Conservation (phyloP, 2,888 invertebrate genomes). For the Apamea sordens region DNA sequence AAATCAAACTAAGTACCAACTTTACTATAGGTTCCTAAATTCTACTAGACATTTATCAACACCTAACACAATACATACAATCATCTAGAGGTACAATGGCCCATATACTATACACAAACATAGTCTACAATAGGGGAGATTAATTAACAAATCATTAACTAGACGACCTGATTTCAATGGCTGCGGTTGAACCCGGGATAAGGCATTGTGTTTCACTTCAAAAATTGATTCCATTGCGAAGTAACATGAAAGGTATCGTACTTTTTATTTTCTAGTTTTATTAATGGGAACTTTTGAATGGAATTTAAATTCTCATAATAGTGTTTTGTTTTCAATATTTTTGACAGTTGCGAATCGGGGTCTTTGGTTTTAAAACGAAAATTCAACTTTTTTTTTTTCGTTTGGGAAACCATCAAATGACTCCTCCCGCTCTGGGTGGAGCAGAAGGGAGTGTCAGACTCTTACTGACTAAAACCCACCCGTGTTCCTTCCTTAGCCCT, state of each 20-base stretch:
- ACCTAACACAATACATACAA: not conserved
- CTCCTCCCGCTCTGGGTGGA: no score
- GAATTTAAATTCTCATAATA: not conserved
- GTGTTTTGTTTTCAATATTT: not conserved
- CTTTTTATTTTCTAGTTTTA: not conserved
- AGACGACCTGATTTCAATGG: slow-evolving; percentile 37
- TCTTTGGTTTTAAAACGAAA: not conserved
- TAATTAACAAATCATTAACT: slow-evolving; percentile 63
- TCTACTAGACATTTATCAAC: not conserved
- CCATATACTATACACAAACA: slow-evolving; percentile 16
- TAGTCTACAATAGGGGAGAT: slow-evolving; percentile 56
- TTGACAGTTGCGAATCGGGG: not conserved
- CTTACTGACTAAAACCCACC: no score
- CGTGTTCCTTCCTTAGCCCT: no score
- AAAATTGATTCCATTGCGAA: slow-evolving; percentile 22
- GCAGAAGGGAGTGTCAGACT: no score
- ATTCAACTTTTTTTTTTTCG: no score
- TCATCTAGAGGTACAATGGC: slow-evolving; percentile 17
- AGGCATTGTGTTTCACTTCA: slow-evolving; percentile 39
- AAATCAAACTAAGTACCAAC: no score
- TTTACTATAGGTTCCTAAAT: not conserved
- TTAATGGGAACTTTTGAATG: not conserved
- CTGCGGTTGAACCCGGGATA: slow-evolving; percentile 3
- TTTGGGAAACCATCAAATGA: no score
- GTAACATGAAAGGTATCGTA: slow-evolving; percentile 5